Conservation (phyloP, 2,113 vertebrate genomes). For the Psittacula cyanocephala region DNA sequence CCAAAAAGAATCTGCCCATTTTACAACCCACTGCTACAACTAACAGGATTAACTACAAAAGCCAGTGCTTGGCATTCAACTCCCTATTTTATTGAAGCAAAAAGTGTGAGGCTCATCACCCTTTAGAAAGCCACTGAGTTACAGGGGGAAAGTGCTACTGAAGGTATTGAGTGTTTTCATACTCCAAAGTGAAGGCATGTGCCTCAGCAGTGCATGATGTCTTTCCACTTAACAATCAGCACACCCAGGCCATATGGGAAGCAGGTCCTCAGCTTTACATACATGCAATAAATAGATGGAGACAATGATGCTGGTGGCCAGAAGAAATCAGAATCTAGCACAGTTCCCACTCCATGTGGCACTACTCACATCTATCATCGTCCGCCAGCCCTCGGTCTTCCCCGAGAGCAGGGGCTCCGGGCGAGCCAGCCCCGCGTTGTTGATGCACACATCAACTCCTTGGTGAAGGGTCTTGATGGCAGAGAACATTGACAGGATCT, state of each 20-base stretch:
- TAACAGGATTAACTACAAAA: conserved; percentile 44
- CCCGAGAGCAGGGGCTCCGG: conserved; percentile 88
- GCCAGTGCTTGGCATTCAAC: background rate
- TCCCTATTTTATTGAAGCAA: background rate
- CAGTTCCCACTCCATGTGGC: background rate
- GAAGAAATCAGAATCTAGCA: background rate
- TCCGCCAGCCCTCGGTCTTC: conserved; percentile 89
- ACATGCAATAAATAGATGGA: fast-evolving
- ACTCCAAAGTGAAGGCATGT: background rate
- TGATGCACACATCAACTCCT: conserved; percentile 95
- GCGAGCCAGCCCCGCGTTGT: conserved; percentile 92
- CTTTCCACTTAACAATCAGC: background rate
- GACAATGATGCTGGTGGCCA: background rate
- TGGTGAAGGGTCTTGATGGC: conserved; percentile 89
- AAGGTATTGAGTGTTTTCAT: background rate
- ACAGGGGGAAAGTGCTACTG: background rate
- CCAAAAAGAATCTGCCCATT: background rate
- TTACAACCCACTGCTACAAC: background rate
- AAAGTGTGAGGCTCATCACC: background rate
- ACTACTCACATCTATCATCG: conserved; percentile 91
- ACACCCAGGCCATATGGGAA: background rate
- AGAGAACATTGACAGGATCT: conserved; percentile 97
- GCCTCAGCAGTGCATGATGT: background rate
- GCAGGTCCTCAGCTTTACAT: background rate
- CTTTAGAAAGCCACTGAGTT: background rate